Conservation (phyloP, 1,140 invertebrate genomes). For the Zophobas atratus region DNA sequence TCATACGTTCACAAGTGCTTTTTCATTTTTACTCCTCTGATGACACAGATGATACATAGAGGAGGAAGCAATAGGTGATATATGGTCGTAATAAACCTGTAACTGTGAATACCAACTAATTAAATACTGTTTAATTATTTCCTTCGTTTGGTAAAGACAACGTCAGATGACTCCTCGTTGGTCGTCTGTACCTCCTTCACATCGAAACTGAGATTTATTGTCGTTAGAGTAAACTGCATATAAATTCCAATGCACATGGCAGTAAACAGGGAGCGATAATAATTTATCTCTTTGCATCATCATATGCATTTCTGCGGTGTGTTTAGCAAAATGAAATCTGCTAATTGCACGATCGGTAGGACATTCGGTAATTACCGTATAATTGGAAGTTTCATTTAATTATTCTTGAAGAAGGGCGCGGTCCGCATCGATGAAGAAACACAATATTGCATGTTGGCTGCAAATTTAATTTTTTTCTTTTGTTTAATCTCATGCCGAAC, state of each 20-base stretch:
- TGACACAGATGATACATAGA: too few species aligned
- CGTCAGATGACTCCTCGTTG: neutral
- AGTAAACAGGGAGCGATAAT: constrained; percentile 8
- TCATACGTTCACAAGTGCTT: too few species aligned
- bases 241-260: constrained; percentile 29
- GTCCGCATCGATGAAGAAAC: constrained; percentile 7
- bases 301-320: neutral
- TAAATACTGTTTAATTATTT: constrained; percentile 8
- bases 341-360: constrained; percentile 8
- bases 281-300: constrained; percentile 30
- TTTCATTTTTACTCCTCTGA: too few species aligned
- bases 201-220: constrained; percentile 38
- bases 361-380: constrained; percentile 11
- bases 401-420: constrained; percentile 19
- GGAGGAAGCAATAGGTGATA: too few species aligned
- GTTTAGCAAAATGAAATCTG: constrained; percentile 10
- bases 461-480: constrained; percentile 36
- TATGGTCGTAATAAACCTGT: too few species aligned
- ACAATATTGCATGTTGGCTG: constrained; percentile 33
- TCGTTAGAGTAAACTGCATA: constrained; percentile 28
- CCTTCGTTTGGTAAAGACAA: constrained; percentile 16
- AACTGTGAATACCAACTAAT: too few species aligned
- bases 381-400: constrained; percentile 10
- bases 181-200: constrained; percentile 22
- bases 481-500: constrained; percentile 44